These are phyloP conservation scores for Pseudorasbora parva DNA, from an alignment of 2,113 vertebrate species.

Conservation along the genomic window DNA sequence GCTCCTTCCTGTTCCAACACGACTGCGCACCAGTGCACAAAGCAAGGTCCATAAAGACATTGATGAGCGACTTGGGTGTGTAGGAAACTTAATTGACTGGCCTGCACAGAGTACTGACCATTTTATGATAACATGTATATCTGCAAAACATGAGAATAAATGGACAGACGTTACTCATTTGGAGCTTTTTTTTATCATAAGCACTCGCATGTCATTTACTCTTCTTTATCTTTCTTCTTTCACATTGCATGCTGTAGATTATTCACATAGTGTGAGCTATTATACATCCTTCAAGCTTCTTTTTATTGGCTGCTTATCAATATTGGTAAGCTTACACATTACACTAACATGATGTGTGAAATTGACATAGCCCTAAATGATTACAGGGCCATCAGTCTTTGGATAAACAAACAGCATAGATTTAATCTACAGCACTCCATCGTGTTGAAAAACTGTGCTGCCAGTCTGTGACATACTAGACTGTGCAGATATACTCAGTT, in stretches of 20 bases:
- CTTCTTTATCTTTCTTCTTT: neutral
- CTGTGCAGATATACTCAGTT: neutral
- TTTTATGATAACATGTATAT: too few species aligned
- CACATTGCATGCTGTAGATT: neutral
- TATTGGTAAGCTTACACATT: slow-evolving; percentile 1
- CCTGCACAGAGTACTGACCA: too few species aligned
- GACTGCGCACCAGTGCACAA: too few species aligned
- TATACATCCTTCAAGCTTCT: neutral
- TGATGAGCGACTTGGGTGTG: too few species aligned
- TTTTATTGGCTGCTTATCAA: slow-evolving; percentile 35
- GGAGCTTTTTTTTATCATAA: neutral
- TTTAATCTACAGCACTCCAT: slow-evolving; percentile 33
- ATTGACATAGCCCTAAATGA: slow-evolving; percentile 27
- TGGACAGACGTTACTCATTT: too few species aligned
- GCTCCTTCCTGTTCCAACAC: too few species aligned
- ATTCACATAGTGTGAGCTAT: neutral
- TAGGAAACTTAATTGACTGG: too few species aligned
- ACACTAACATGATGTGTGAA: neutral
- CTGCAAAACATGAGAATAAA: too few species aligned
- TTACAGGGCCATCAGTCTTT: slow-evolving; percentile 22
- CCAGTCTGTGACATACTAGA: slow-evolving; percentile 14
- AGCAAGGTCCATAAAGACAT: too few species aligned
- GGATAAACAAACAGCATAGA: slow-evolving; percentile 36
- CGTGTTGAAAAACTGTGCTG: slow-evolving; percentile 35
- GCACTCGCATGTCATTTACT: too few species aligned